These are phyloP conservation scores for Cataglyphis rosenhaueri DNA, from an alignment of 2,888 invertebrate species.

Conservation along the genomic window DNA sequence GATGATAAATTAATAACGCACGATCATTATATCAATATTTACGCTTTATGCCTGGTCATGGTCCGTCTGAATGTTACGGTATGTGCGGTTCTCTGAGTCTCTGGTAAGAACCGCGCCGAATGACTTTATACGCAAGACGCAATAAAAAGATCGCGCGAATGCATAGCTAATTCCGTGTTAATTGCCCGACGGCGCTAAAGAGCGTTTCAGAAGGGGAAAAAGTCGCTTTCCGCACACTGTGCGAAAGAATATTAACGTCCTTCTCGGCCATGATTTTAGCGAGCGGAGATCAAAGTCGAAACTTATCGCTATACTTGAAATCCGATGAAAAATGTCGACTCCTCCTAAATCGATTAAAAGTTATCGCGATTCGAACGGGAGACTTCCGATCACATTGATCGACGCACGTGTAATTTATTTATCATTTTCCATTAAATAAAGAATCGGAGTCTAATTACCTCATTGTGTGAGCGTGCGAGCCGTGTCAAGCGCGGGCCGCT, in stretches of 20 bases:
- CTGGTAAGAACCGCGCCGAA: conserved; percentile 57
- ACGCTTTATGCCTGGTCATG: conserved; percentile 34
- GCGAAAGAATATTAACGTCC: conserved; percentile 68
- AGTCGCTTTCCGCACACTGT: conserved; percentile 65
- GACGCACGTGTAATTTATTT: neutral
- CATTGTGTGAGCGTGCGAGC: conserved; percentile 45
- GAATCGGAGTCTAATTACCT: conserved; percentile 45
- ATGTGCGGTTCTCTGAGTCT: conserved; percentile 11
- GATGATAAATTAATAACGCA: conserved; percentile 14
- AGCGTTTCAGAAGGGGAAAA: conserved; percentile 66
- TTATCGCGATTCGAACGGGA: conserved; percentile 1
- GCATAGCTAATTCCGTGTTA: conserved; percentile 70
- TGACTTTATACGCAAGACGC: conserved; percentile 59
- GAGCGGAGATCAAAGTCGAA: conserved; percentile 58
- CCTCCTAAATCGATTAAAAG: neutral
- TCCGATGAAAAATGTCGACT: conserved; percentile 57
- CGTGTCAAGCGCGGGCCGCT: conserved; percentile 34
- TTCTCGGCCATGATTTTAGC: conserved; percentile 59
- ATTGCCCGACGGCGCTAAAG: conserved; percentile 72
- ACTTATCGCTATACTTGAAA: conserved; percentile 48
- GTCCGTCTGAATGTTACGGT: conserved; percentile 32
- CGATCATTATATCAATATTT: conserved; percentile 26
- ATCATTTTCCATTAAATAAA: conserved; percentile 48
- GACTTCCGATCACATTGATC: neutral
- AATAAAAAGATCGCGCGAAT: conserved; percentile 51